Percentiles rank a stretch among this genome's conserved stretches.
Conservation (phyloP, 1,140 invertebrate species). For the Sarcophaga peregrina region DNA sequence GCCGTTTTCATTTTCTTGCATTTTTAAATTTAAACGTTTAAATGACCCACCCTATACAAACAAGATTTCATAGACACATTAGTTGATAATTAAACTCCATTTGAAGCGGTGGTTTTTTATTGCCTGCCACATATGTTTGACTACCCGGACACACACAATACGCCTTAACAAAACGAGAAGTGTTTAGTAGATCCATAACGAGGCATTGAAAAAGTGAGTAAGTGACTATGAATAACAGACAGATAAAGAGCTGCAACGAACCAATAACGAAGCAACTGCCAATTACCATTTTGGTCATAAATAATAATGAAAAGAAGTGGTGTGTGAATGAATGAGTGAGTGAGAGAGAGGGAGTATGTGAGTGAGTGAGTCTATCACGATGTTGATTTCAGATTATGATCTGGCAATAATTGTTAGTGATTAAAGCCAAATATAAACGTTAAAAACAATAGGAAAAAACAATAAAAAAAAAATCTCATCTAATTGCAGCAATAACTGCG, state of each 20-base stretch:
- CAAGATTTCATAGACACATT: no score
- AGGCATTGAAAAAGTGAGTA: neutral
- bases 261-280: neutral
- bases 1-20: no score
- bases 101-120: no score
- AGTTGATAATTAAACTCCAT: no score
- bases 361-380: neutral
- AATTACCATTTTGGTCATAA: conserved; percentile 25
- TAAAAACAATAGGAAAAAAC: neutral
- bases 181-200: neutral
- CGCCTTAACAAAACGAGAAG: no score
- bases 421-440: conserved; percentile 15
- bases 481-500: neutral
- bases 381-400: conserved; percentile 8
- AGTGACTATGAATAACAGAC: neutral
- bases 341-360: neutral
- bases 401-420: conserved; percentile 19
- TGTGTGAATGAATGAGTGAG: neutral
- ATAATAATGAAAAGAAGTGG: neutral
- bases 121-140: no score
- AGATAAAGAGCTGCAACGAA: neutral
- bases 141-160: no score
- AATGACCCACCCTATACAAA: no score
- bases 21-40: no score
- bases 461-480: neutral